Conservation (phyloP, 2,888 invertebrate genomes). For the Dicyrtoma fusca region DNA sequence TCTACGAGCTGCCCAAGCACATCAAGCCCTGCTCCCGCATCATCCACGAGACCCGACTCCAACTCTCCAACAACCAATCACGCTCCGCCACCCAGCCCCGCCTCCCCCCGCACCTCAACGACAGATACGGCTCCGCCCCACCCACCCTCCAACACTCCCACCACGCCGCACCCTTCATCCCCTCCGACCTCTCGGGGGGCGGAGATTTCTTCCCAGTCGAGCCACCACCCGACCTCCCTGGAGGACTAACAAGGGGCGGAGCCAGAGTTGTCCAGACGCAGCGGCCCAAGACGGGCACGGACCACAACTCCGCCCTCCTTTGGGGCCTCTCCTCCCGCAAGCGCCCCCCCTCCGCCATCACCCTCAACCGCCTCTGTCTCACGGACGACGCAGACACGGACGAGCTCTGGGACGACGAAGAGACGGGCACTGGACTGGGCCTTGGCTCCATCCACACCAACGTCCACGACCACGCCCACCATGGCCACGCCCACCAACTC, state of each 20-base stretch:
- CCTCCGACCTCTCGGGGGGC: neutral
- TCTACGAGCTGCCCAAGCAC: slow-evolving; percentile 53
- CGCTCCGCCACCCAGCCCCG: too few species aligned
- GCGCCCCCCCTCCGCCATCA: slow-evolving; percentile 55
- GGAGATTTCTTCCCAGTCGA: neutral
- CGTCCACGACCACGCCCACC: too few species aligned
- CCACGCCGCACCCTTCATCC: too few species aligned
- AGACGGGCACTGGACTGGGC: too few species aligned
- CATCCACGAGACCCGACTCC: slow-evolving; percentile 49
- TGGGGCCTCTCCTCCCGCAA: slow-evolving; percentile 54
- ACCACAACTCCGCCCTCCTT: slow-evolving; percentile 45
- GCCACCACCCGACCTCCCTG: neutral
- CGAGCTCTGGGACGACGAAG: too few species aligned
- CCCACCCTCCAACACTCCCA: too few species aligned
- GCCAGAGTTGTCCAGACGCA: slow-evolving; percentile 53
- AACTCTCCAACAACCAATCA: neutral
- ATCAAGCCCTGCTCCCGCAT: slow-evolving; percentile 54
- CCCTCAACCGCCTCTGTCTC: slow-evolving; percentile 33
- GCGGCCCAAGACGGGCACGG: slow-evolving; percentile 53
- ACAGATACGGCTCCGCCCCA: too few species aligned
- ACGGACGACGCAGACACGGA: neutral
- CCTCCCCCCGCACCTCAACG: too few species aligned
- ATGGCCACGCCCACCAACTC: too few species aligned
- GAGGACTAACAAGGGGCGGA: slow-evolving; percentile 13
- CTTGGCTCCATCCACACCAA: too few species aligned